Conservation (phyloP, 2,797 vertebrate species). For the Premnoplex brunnescens region DNA sequence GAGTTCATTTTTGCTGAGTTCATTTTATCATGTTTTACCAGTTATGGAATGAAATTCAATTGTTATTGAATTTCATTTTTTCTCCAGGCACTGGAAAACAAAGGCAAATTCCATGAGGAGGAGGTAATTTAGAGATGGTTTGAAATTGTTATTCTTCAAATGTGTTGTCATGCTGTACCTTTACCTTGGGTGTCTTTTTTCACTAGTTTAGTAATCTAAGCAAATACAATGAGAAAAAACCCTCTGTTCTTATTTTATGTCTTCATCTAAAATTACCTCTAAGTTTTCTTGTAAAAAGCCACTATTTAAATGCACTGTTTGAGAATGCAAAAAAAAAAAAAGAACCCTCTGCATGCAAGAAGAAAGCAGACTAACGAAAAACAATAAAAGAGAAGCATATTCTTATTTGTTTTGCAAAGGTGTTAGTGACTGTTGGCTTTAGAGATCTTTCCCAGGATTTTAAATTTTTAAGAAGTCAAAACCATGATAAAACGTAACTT, state of each 20-base stretch:
- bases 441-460: background rate
- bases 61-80: slow-evolving; percentile 1
- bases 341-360: background rate
- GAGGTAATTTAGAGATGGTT: background rate
- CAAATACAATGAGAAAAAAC: background rate
- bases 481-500: background rate
- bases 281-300: background rate
- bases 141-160: background rate
- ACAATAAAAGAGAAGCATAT: background rate
- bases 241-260: background rate
- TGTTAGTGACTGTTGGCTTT: background rate
- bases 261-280: background rate
- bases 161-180: background rate
- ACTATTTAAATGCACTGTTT: background rate
- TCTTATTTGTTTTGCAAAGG: background rate
- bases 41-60: background rate
- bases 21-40: background rate
- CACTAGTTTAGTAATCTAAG: background rate
- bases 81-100: slow-evolving; percentile 8
- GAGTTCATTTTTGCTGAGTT: background rate
- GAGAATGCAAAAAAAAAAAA: background rate
- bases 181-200: background rate
- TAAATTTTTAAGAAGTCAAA: background rate
- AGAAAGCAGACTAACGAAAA: background rate
- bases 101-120: slow-evolving; percentile 5